Conservation (phyloP, 2,797 vertebrate species). For the Petrocephalus sullivani region DNA sequence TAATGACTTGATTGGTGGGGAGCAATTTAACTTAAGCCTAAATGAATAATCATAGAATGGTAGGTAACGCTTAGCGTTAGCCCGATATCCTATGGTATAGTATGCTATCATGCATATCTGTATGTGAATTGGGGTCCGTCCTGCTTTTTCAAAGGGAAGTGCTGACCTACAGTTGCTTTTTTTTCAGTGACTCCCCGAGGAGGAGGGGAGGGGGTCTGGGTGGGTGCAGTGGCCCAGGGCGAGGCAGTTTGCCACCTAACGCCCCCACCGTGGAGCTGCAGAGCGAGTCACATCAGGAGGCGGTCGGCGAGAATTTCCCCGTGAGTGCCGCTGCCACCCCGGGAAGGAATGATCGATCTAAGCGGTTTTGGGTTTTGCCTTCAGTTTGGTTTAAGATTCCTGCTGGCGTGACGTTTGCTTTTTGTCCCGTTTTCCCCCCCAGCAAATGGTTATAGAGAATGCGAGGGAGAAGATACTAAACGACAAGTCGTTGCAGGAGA, state of each 20-base stretch:
- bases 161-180: not conserved
- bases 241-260: conserved; percentile 52
- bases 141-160: not conserved
- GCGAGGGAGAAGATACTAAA: conserved; percentile 93
- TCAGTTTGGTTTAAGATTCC: not conserved
- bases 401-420: not conserved
- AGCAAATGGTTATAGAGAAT: conserved; percentile 98
- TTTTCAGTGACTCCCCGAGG: conserved; percentile 81
- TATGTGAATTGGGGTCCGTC: not conserved
- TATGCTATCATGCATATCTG: not conserved
- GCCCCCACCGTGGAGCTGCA: conserved; percentile 63
- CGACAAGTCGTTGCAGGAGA: conserved; percentile 90
- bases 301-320: conserved; percentile 74
- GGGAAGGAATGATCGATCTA: not conserved
- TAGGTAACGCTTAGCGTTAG: not conserved
- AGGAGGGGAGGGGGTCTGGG: conserved; percentile 62
- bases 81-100: not conserved
- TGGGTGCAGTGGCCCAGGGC: conserved; percentile 53
- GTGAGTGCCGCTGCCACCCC: conserved; percentile 58
- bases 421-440: not conserved
- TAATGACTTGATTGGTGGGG: not conserved
- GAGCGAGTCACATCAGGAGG: conserved; percentile 61
- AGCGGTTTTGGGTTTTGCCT: not conserved
- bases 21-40: not conserved
- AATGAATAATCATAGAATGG: not conserved